phyloP scores from a whole-genome alignment of 2,797 vertebrate genomes.

The Sebastiscus tertius region DNA sequence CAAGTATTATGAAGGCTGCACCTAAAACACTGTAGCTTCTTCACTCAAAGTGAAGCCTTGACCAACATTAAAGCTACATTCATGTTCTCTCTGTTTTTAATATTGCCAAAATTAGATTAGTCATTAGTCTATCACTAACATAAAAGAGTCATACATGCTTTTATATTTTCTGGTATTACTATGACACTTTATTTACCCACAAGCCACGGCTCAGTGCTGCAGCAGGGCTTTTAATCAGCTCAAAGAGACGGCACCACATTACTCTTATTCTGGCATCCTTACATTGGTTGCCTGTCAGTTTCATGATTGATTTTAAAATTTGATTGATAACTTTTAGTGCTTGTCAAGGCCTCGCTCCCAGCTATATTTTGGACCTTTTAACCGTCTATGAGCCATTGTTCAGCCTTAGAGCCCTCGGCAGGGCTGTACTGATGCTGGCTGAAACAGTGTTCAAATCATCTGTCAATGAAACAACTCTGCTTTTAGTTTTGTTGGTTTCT shows the following conservation, averaged over 20 bases:
- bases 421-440: constrained; percentile 8
- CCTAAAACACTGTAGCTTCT: background rate
- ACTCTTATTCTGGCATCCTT: constrained; percentile 54
- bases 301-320: constrained; percentile 63
- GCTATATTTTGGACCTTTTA: constrained; percentile 55
- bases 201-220: background rate
- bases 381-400: constrained; percentile 54
- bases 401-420: constrained; percentile 27
- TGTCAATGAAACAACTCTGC: constrained; percentile 19
- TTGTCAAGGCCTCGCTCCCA: constrained; percentile 46
- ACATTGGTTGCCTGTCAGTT: constrained; percentile 61
- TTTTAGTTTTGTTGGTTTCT: background rate
- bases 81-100: background rate
- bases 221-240: constrained; percentile 55
- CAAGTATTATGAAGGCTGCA: background rate
- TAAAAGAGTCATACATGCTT: background rate
- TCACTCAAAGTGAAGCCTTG: constrained; percentile 5
- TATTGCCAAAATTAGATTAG: background rate
- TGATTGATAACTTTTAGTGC: constrained; percentile 67
- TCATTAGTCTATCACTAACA: background rate
- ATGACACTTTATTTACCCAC: constrained; percentile 37
- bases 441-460: constrained; percentile 43
- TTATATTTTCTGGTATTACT: constrained; percentile 15
- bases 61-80: background rate
- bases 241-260: constrained; percentile 41